Percentiles rank a stretch among this genome's conserved stretches.
Evolutionary conservation across 1,140 invertebrate species (phyloP).

Genomic region (Oscheius sp.): DNA sequence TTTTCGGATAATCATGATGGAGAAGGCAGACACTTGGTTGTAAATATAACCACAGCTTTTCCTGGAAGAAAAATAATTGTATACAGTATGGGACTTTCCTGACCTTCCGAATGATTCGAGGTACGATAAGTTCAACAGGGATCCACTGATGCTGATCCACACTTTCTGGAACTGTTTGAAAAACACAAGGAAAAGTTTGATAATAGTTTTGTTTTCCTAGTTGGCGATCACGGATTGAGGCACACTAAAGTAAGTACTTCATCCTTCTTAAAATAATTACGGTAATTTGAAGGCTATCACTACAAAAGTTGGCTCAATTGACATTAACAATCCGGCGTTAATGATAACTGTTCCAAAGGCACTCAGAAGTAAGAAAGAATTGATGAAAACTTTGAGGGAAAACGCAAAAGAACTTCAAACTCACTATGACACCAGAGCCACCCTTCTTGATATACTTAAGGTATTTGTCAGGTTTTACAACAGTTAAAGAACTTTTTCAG

Average conservation of each 20-base stretch:
- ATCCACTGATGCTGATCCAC: neutral
- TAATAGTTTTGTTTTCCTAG: neutral
- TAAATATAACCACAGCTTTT: too few relatives aligned
- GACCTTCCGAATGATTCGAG: too few relatives aligned
- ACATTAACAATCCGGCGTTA: conserved; percentile 32
- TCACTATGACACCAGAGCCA: conserved; percentile 37
- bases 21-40: too few relatives aligned
- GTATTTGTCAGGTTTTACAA: too few relatives aligned
- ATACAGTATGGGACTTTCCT: too few relatives aligned
- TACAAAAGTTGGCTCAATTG: conserved; percentile 17
- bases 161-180: neutral
- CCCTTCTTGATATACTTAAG: conserved; percentile 27
- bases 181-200: neutral
- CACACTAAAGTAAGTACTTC: neutral
- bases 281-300: too few relatives aligned
- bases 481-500: too few relatives aligned
- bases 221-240: neutral
- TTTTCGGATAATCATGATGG: too few relatives aligned
- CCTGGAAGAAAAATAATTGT: too few relatives aligned
- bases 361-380: conserved; percentile 9
- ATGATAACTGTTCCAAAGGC: conserved; percentile 32
- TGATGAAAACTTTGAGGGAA: neutral
- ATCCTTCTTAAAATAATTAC: too few relatives aligned
- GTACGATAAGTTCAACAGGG: too few relatives aligned
- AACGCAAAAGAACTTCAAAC: conserved; percentile 37